Base-by-base conservation (phyloP, 2,888 invertebrate species). In the Drosophila melanosoma region DNA sequence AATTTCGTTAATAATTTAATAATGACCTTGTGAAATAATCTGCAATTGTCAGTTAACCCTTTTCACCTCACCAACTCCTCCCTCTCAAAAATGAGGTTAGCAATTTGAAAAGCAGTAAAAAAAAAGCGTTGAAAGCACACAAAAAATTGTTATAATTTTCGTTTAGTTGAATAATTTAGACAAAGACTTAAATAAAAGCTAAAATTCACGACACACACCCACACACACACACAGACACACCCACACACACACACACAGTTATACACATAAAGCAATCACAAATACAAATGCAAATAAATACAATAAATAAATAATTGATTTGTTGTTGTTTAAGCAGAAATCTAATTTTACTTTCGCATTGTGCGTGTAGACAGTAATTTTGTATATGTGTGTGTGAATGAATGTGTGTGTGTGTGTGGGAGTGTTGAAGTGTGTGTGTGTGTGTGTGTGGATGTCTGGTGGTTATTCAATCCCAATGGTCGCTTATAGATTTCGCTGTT, bases 251-350 rank as follows among this genome's bases (percentile, higher is more conserved):
- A 71, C 42, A 15, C 68, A 69, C 74, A 73, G 57, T 20, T 3
- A 45, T 1, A 45, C n/a, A n/a, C 52, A 57, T 26, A 56, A 61
- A 49, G 70, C 40, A 76, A 60, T 52, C 20, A 68, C 36, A 23
- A 17, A 23, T 23, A 54, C 54, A 36, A 26, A 56, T 26, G 17
- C 54, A 56, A 56, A 56, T 26, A n/a, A 73, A 71, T 80, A 78
- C 66, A 70, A 72, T 70, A 81, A 69, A 81, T 72, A 62, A 71
- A 82, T 88, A 87, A 87, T 88, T 87, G 79, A 87, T 86, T 81
- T 78, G 65, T 26, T 32, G 74, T 78, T 83, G 74, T 88, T 80
- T 61, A 70, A 76, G 76, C 76, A 66, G 71, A 76, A 65, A 76
- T 82, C 82, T 76, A 87, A 85, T 85, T 85, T 82, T 77, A 69